A percentile compares a stretch with the other conserved stretches of the same genome.
Conservation (phyloP, 2,113 vertebrate species). For the Chloropsis hardwickii region DNA sequence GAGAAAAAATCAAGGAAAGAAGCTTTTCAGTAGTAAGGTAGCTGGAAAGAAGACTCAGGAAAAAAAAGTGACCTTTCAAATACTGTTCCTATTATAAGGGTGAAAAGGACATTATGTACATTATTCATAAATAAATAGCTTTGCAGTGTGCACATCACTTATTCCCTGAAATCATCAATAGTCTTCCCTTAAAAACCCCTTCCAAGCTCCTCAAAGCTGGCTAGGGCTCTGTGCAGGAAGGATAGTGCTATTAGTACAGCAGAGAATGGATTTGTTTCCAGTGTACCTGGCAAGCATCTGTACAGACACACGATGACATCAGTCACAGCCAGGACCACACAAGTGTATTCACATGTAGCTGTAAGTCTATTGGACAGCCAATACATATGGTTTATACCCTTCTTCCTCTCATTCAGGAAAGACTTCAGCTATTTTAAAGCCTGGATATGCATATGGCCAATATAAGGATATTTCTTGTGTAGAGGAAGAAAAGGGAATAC, state of each 20-base stretch:
- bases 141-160: not conserved
- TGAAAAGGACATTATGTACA: not conserved
- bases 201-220: not conserved
- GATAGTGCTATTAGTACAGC: not conserved
- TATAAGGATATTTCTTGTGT: not conserved
- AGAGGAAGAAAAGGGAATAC: not conserved
- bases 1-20: not conserved
- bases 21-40: not conserved
- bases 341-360: not conserved
- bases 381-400: slow-evolving; percentile 17
- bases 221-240: not conserved
- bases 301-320: not conserved
- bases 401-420: not conserved
- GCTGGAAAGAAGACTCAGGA: not conserved
- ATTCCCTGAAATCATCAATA: not conserved
- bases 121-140: slow-evolving; percentile 4
- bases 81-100: not conserved
- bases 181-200: not conserved
- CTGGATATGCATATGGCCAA: not conserved
- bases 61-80: not conserved
- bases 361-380: not conserved
- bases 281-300: not conserved
- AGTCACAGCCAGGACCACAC: slow-evolving; percentile 51
- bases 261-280: slow-evolving; percentile 2
- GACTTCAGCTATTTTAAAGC: slow-evolving; percentile 37